Conservation (phyloP, 2,113 vertebrate species). For the Acrocephalus kingi region DNA sequence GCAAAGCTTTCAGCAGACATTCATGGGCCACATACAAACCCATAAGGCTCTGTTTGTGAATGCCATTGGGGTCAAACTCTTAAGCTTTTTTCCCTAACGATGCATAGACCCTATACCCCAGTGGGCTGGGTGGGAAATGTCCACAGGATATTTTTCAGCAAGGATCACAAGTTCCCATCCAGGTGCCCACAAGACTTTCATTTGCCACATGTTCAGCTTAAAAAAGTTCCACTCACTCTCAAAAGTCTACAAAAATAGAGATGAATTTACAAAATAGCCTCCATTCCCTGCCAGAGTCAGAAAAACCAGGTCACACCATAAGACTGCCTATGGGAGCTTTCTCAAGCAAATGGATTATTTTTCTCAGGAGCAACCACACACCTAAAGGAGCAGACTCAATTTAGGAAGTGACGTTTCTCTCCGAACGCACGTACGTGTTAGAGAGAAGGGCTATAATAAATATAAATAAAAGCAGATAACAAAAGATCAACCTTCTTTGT, state of each 20-base stretch:
- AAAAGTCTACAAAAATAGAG: not conserved
- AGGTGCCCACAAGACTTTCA: not conserved
- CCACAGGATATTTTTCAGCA: not conserved
- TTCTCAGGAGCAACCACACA: not conserved
- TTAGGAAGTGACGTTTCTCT: not conserved
- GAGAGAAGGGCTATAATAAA: not conserved
- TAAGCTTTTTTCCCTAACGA: not conserved
- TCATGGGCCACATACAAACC: not conserved
- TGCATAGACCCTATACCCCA: not conserved
- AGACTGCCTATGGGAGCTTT: not conserved
- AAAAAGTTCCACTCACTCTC: not conserved
- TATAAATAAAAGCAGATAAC: not conserved
- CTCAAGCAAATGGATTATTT: not conserved
- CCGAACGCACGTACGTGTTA: fast-evolving
- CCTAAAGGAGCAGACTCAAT: not conserved
- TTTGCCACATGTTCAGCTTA: not conserved
- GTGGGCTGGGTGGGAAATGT: not conserved
- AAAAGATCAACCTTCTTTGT: not conserved
- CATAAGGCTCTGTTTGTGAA: not conserved
- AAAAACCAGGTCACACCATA: not conserved
- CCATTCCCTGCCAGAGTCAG: not conserved
- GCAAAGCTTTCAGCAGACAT: not conserved
- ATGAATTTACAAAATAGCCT: not conserved
- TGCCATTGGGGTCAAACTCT: not conserved
- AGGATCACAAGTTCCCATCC: not conserved